phyloP scores from a whole-genome alignment of 2,113 vertebrate species.

The Eubucco bourcierii region DNA sequence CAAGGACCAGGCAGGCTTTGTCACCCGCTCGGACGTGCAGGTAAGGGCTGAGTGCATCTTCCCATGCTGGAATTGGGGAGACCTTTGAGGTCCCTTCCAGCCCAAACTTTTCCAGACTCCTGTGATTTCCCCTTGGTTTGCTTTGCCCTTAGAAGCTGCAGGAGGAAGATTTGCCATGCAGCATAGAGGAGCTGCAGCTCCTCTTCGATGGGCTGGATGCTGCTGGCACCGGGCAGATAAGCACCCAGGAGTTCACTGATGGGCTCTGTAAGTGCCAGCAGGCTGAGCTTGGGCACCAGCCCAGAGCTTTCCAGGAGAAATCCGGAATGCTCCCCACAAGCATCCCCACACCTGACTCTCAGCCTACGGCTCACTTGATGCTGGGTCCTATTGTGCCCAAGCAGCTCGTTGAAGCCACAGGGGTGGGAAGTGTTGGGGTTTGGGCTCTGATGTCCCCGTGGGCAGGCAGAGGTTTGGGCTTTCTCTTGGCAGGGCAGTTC shows the following conservation, averaged over 20 bases:
- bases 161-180: conserved; percentile 39
- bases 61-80: rapidly evolving
- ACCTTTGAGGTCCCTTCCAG: too few relatives aligned
- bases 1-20: conserved; percentile 12
- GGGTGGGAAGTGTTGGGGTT: rapidly evolving
- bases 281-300: rapidly evolving
- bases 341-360: rapidly evolving
- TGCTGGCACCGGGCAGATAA: conserved; percentile 48
- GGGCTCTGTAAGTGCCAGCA: conserved; percentile 71
- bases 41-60: conserved; percentile 14
- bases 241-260: conserved; percentile 57
- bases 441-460: rapidly evolving
- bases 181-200: conserved; percentile 62
- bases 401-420: rapidly evolving
- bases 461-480: not conserved
- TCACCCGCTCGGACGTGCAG: conserved; percentile 69
- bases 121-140: not conserved
- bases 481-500: conserved; percentile 43
- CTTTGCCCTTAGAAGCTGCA: conserved; percentile 57
- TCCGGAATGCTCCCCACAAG: not conserved
- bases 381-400: rapidly evolving
- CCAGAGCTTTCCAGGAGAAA: rapidly evolving
- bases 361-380: not conserved
- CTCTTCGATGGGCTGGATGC: conserved; percentile 75
- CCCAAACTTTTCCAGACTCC: too few relatives aligned